Evolutionary conservation across 2,888 invertebrate genomes (phyloP).

Genomic region (Cremastinae sp.): DNA sequence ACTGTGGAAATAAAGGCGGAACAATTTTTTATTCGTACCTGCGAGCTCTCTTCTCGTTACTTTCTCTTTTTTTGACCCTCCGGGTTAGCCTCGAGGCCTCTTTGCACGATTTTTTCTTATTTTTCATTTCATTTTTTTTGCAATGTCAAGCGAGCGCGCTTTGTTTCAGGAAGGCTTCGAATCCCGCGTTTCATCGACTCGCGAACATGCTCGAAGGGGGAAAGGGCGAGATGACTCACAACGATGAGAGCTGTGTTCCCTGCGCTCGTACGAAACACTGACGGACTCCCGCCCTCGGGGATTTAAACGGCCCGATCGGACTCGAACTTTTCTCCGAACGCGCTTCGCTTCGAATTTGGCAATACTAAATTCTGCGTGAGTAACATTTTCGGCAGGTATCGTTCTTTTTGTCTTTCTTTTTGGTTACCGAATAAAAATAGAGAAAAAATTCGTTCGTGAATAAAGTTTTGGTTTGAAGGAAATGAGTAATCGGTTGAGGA

Average conservation of each 20-base stretch:
- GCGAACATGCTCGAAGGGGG: slow-evolving; percentile 18
- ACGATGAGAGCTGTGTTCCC: slow-evolving; percentile 17
- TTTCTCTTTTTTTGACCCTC: slow-evolving; percentile 33
- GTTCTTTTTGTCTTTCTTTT: too few relatives aligned
- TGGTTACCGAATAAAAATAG: too few relatives aligned
- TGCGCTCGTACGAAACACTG: slow-evolving; percentile 11
- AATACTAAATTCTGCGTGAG: background rate
- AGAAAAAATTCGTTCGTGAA: too few relatives aligned
- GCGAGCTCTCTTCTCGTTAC: slow-evolving; percentile 55
- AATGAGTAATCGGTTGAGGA: too few relatives aligned
- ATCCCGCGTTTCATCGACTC: slow-evolving; percentile 23
- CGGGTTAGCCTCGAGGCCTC: slow-evolving; percentile 67
- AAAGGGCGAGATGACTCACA: slow-evolving; percentile 11
- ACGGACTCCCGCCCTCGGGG: slow-evolving; percentile 16
- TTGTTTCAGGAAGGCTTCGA: slow-evolving; percentile 1
- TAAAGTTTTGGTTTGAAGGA: too few relatives aligned
- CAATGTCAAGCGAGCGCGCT: slow-evolving; percentile 25
- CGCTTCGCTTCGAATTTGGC: background rate
- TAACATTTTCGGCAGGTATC: too few relatives aligned
- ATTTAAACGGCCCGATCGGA: slow-evolving; percentile 40
- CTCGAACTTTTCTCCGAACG: background rate
- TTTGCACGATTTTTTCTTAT: slow-evolving; percentile 71
- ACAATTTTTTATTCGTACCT: slow-evolving; percentile 74
- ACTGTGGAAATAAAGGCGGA: slow-evolving; percentile 69
- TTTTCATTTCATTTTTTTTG: background rate